phyloP scores from a whole-genome alignment of 2,888 invertebrate species.

The Drosophila testacea region DNA sequence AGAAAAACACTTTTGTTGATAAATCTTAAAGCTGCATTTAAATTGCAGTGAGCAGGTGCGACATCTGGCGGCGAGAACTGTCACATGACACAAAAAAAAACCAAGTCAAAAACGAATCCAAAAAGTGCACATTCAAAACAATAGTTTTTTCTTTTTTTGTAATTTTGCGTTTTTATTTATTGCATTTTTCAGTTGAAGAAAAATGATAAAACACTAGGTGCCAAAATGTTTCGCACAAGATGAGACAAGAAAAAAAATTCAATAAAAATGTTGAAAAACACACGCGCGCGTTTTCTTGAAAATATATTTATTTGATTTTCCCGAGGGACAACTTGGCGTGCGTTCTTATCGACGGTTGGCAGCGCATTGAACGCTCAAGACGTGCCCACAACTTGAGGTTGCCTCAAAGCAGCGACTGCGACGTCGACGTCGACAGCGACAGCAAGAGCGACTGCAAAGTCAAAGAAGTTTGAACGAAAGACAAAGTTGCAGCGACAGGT shows the following conservation, averaged over 20 bases:
- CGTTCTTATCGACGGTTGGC: slow-evolving; percentile 81
- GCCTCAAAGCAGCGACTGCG: slow-evolving; percentile 7
- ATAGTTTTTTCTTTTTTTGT: slow-evolving; percentile 17
- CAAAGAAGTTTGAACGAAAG: slow-evolving; percentile 64
- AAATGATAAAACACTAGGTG: slow-evolving; percentile 21
- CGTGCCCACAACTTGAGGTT: slow-evolving; percentile 57
- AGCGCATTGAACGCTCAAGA: slow-evolving; percentile 79
- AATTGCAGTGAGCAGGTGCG: slow-evolving; percentile 9
- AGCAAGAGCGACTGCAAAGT: slow-evolving; percentile 18
- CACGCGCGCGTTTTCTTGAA: slow-evolving; percentile 58
- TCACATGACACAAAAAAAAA: slow-evolving; percentile 47
- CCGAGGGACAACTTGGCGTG: slow-evolving; percentile 59
- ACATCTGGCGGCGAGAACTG: slow-evolving; percentile 46
- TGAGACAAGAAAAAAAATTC: background rate
- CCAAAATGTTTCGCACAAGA: slow-evolving; percentile 5
- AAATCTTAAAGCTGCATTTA: background rate
- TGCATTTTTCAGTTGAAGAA: slow-evolving; percentile 1
- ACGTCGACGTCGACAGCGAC: slow-evolving; percentile 11
- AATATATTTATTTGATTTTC: slow-evolving; percentile 16
- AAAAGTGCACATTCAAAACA: slow-evolving; percentile 31
- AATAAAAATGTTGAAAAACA: slow-evolving; percentile 16
- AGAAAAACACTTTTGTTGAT: slow-evolving; percentile 1
- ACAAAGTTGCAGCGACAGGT: slow-evolving; percentile 70
- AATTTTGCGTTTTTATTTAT: background rate
- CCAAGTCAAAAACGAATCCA: slow-evolving; percentile 5